A percentile compares a stretch with the other conserved stretches of the same genome.
Evolutionary conservation across 2,888 invertebrate species (phyloP).

Genomic region (Mythimna ferrago): DNA sequence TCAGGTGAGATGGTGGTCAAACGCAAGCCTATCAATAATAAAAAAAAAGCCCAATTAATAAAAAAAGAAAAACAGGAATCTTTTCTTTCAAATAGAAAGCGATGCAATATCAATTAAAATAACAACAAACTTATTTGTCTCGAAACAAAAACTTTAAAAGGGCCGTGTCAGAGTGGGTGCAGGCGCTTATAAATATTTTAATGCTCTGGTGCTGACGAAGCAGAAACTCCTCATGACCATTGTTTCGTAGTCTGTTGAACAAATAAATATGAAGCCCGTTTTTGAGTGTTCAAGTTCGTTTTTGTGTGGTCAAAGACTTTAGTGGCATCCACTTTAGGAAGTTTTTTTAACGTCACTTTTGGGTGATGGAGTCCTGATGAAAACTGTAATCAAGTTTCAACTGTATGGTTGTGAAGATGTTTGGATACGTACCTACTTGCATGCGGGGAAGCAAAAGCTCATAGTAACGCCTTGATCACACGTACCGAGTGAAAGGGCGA

Average conservation of each 20-base stretch:
- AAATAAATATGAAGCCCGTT: constrained; percentile 58
- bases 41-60: neutral
- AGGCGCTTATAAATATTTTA: constrained; percentile 80
- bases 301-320: constrained; percentile 37
- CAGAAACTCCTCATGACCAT: constrained; percentile 58
- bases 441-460: too few relatives aligned
- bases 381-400: neutral
- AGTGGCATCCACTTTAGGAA: constrained; percentile 20
- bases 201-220: constrained; percentile 78
- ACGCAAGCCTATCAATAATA: too few relatives aligned
- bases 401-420: neutral
- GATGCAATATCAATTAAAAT: constrained; percentile 55
- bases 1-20: too few relatives aligned
- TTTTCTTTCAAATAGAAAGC: constrained; percentile 44
- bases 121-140: constrained; percentile 55
- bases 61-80: constrained; percentile 7
- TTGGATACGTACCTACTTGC: too few relatives aligned
- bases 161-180: constrained; percentile 47
- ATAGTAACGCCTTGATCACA: too few relatives aligned
- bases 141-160: constrained; percentile 60
- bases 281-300: constrained; percentile 16
- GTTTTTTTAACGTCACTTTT: constrained; percentile 12
- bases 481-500: too few relatives aligned
- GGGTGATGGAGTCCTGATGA: neutral
- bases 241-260: constrained; percentile 62